Conservation (phyloP, 2,113 vertebrate species). For the Zosterops pallidus region DNA sequence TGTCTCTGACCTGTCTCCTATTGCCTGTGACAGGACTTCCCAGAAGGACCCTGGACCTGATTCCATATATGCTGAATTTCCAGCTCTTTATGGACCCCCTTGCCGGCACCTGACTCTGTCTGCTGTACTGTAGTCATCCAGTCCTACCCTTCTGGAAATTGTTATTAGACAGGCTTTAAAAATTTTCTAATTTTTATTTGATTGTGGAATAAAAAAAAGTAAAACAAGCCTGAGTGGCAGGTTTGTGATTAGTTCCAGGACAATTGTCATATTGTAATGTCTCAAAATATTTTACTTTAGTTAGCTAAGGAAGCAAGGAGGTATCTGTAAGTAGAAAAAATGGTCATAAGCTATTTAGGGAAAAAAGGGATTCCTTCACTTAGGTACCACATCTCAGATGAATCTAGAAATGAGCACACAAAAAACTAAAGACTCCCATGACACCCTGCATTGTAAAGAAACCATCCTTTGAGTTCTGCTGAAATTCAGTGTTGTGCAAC, state of each 20-base stretch:
- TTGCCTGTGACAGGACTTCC: background rate
- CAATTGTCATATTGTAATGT: background rate
- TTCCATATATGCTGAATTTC: background rate
- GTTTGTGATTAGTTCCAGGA: background rate
- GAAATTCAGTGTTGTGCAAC: background rate
- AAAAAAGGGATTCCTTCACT: background rate
- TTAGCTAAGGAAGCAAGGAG: background rate
- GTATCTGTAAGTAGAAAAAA: background rate
- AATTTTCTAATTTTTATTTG: background rate
- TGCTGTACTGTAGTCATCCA: background rate
- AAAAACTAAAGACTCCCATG: background rate
- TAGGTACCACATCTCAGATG: background rate
- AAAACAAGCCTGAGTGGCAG: background rate
- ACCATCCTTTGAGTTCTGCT: background rate
- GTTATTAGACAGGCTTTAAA: background rate
- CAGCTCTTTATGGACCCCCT: fast-evolving
- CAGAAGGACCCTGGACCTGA: background rate
- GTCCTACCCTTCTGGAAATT: background rate
- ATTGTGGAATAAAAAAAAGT: background rate
- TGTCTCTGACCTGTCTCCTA: background rate
- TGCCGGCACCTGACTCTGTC: background rate
- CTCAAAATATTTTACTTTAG: background rate
- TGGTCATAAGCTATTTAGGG: background rate
- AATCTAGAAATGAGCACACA: background rate
- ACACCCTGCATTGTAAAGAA: background rate